A percentile compares a stretch with the other conserved stretches of the same genome.
These are phyloP conservation scores for Eristalinus aeneus DNA, from an alignment of 2,888 invertebrate species.

Conservation along the genomic window DNA sequence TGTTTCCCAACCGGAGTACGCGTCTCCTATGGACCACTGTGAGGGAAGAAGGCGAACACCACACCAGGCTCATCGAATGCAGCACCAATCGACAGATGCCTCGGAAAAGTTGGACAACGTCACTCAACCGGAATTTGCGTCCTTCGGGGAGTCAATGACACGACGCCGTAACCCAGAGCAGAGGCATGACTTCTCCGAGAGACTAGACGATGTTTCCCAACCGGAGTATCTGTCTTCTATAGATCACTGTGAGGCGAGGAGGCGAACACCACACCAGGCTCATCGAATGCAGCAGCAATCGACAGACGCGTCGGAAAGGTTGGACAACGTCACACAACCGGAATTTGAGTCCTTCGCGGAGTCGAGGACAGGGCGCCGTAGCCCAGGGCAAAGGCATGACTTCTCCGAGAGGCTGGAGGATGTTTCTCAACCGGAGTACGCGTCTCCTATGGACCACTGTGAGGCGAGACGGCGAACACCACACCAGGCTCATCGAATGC, in stretches of 20 bases:
- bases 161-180: too few species aligned
- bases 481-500: neutral
- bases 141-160: neutral
- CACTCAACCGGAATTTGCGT: conserved; percentile 5
- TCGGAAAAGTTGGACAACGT: neutral
- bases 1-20: conserved; percentile 11
- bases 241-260: neutral
- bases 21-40: neutral
- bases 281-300: neutral
- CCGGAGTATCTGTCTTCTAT: neutral
- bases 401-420: neutral
- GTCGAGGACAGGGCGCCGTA: neutral
- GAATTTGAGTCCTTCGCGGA: conserved; percentile 9
- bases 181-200: neutral
- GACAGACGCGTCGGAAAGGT: neutral
- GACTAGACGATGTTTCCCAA: neutral
- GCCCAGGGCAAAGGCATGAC: neutral
- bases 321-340: conserved; percentile 6
- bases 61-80: neutral
- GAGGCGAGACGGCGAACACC: neutral
- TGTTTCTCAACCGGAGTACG: neutral
- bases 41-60: neutral
- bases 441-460: neutral
- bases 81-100: neutral
- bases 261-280: neutral